These are phyloP conservation scores for Volucella bombylans DNA, from an alignment of 2,888 invertebrate species.

Conservation along the genomic window DNA sequence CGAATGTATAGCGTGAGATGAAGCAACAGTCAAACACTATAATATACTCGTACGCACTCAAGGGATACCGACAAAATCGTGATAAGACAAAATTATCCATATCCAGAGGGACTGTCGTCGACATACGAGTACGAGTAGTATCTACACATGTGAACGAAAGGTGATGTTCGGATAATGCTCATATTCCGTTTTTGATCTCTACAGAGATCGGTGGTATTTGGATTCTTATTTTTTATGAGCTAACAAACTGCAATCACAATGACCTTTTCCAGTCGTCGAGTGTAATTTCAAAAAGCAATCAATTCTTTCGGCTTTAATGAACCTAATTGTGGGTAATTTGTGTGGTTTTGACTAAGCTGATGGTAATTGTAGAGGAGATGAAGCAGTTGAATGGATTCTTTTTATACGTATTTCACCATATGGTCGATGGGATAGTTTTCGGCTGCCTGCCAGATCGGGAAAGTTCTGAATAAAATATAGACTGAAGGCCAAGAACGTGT, in stretches of 20 bases:
- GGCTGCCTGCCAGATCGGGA: no score
- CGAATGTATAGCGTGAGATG: slow-evolving; percentile 32
- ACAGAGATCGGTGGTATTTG: background rate
- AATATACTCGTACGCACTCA: background rate
- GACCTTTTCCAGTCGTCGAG: background rate
- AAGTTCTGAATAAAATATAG: no score
- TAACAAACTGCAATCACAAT: slow-evolving; percentile 11
- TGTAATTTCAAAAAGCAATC: background rate
- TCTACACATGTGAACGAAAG: no score
- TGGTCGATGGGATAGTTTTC: no score
- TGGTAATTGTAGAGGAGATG: no score
- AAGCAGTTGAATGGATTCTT: no score
- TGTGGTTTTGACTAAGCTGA: no score
- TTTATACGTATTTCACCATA: no score
- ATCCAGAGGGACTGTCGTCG: slow-evolving; percentile 23
- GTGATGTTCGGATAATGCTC: slow-evolving; percentile 17
- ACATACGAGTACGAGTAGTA: background rate
- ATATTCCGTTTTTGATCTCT: slow-evolving; percentile 1
- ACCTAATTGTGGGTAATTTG: no score
- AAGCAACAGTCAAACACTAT: background rate
- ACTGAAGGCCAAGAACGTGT: no score
- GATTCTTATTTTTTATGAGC: background rate
- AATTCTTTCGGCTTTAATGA: background rate
- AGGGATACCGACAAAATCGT: slow-evolving; percentile 31
- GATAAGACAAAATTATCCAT: slow-evolving; percentile 32